A percentile compares a stretch with the other conserved stretches of the same genome.
phyloP scores from a whole-genome alignment of 2,113 vertebrate genomes.

The Dendropsophus ebraccatus region DNA sequence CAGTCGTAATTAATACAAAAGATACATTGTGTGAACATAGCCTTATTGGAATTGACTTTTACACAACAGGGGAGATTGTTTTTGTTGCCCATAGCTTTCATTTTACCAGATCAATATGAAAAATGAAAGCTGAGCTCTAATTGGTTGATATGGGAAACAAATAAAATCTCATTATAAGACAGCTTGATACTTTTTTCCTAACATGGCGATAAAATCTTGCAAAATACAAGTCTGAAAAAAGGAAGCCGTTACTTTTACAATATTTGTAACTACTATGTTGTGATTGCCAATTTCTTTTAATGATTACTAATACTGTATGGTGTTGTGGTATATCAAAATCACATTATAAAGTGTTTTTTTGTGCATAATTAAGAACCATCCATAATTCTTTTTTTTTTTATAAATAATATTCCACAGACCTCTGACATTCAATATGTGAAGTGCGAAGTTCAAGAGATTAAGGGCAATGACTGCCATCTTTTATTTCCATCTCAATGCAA shows the following conservation, averaged over 20 bases:
- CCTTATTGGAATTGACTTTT: too few relatives aligned
- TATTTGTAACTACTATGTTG: neutral
- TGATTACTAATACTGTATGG: neutral
- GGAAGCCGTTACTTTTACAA: neutral
- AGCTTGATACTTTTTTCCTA: too few relatives aligned
- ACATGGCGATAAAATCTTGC: neutral
- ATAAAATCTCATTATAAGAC: too few relatives aligned
- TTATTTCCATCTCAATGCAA: slow-evolving; percentile 84
- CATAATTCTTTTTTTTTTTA: slow-evolving; percentile 69
- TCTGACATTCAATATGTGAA: slow-evolving; percentile 76
- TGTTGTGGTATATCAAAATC: slow-evolving; percentile 66
- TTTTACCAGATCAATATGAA: too few relatives aligned
- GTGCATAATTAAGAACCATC: slow-evolving; percentile 76
- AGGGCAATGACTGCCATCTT: slow-evolving; percentile 77
- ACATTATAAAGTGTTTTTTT: slow-evolving; percentile 73
- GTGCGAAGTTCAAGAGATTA: slow-evolving; percentile 80
- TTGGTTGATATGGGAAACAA: too few relatives aligned
- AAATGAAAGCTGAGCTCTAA: too few relatives aligned
- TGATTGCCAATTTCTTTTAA: neutral
- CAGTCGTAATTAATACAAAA: too few relatives aligned
- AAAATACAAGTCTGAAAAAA: neutral
- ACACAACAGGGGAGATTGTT: too few relatives aligned
- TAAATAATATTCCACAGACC: slow-evolving; percentile 74
- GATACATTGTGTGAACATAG: too few relatives aligned
- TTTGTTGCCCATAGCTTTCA: too few relatives aligned